These are phyloP conservation scores for Zaprionus bogoriensis DNA, from an alignment of 2,888 invertebrate species.

Conservation along the genomic window DNA sequence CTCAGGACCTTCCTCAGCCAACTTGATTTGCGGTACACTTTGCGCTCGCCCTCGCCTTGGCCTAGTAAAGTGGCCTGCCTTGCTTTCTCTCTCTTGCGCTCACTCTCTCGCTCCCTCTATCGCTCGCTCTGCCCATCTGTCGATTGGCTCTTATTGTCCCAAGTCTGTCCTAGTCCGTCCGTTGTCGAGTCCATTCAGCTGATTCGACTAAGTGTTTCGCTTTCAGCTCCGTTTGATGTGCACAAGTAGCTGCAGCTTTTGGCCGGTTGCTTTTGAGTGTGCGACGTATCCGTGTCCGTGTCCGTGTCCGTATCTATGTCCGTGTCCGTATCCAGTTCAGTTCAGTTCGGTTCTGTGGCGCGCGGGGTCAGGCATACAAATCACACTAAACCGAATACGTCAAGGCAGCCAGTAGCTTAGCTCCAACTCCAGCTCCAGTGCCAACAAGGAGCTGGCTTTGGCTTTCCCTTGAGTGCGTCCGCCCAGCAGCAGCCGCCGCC, in stretches of 20 bases:
- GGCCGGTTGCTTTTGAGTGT: conserved; percentile 38
- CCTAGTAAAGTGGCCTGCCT: conserved; percentile 8
- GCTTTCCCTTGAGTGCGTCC: conserved; percentile 67
- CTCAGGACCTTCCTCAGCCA: not conserved
- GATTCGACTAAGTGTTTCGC: conserved; percentile 64
- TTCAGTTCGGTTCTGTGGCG: not conserved
- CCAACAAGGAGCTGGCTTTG: conserved; percentile 37
- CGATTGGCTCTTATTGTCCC: not conserved
- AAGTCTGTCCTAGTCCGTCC: conserved; percentile 5
- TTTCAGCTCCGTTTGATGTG: conserved; percentile 70
- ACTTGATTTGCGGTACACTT: not conserved
- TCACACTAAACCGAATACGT: conserved; percentile 73
- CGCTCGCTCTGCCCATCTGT: not conserved
- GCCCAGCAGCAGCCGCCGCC: conserved; percentile 36
- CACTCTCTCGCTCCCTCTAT: not conserved
- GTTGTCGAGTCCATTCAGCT: conserved; percentile 36
- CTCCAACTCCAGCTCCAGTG: conserved; percentile 21
- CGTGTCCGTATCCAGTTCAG: not conserved
- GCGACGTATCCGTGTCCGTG: conserved; percentile 22
- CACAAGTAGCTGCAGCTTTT: conserved; percentile 51
- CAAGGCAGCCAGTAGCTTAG: conserved; percentile 57
- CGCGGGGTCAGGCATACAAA: conserved; percentile 51
- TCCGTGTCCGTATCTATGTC: not conserved
- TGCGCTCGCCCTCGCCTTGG: not conserved
- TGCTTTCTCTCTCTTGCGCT: conserved; percentile 4